phyloP scores from a whole-genome alignment of 2,888 invertebrate genomes.

The Opisthograptis luteolata region DNA sequence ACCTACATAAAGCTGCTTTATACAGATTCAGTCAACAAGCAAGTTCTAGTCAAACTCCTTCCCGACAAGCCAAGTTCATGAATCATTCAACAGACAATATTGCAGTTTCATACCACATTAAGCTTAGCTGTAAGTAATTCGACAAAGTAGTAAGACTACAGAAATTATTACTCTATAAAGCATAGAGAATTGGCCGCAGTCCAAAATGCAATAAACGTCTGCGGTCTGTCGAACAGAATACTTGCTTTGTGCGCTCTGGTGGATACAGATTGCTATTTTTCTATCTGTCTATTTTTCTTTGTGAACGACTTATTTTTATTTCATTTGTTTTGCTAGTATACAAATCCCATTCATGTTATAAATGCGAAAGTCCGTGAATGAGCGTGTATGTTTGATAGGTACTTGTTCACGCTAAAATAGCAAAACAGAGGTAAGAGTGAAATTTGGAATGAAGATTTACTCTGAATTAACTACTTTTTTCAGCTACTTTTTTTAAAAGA shows the following conservation, averaged over 20 bases:
- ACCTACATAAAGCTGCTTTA: too few species aligned
- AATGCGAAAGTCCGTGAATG: too few species aligned
- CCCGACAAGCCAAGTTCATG: conserved; percentile 11
- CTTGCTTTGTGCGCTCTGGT: conserved; percentile 9
- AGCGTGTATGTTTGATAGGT: too few species aligned
- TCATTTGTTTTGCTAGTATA: too few species aligned
- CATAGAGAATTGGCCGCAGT: conserved; percentile 50
- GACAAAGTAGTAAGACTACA: conserved; percentile 54
- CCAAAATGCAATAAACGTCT: conserved; percentile 55
- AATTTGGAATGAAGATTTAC: too few species aligned
- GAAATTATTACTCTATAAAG: conserved; percentile 62
- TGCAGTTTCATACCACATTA: conserved; percentile 28
- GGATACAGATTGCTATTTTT: conserved; percentile 23
- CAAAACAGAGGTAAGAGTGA: too few species aligned
- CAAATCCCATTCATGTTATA: too few species aligned
- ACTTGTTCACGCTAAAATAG: too few species aligned
- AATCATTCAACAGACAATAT: conserved; percentile 25
- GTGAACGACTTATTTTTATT: too few species aligned
- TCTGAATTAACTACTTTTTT: too few species aligned
- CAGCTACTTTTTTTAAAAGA: too few species aligned
- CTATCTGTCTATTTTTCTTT: conserved; percentile 8
- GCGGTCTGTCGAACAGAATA: conserved; percentile 23
- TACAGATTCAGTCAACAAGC: conserved; percentile 2
- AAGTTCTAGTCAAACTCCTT: neutral
- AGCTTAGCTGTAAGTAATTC: conserved; percentile 36